These are phyloP conservation scores for Crotalus adamanteus DNA, from an alignment of 2,797 vertebrate species.

Conservation along the genomic window DNA sequence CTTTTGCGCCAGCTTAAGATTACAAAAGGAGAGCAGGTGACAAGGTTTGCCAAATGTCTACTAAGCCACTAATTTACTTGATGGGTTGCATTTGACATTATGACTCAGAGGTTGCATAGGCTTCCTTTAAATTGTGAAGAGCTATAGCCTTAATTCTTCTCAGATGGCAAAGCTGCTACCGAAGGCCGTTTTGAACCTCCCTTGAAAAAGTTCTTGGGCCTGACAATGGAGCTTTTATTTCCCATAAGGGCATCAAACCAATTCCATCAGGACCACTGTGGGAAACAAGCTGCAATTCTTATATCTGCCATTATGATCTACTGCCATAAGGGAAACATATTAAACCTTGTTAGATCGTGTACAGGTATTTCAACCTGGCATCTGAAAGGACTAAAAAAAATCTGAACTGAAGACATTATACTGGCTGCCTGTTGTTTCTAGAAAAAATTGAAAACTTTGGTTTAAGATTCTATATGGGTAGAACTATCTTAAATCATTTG, in stretches of 20 bases:
- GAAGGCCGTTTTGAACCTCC: neutral
- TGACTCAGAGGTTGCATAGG: neutral
- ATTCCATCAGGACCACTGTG: neutral
- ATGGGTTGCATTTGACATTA: neutral
- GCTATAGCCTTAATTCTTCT: neutral
- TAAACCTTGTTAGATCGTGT: neutral
- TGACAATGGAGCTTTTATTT: neutral
- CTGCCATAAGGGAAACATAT: neutral
- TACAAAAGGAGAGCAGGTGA: neutral
- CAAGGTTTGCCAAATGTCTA: neutral
- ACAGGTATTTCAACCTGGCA: too few relatives aligned
- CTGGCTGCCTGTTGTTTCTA: neutral
- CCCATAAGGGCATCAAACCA: neutral
- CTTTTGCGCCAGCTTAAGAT: neutral
- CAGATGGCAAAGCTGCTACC: neutral
- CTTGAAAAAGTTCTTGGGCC: neutral
- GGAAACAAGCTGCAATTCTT: neutral
- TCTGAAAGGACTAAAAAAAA: too few relatives aligned
- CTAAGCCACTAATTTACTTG: neutral
- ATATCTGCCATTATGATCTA: neutral
- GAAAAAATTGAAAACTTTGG: neutral
- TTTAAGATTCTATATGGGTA: neutral
- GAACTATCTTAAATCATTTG: neutral
- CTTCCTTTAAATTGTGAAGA: neutral
- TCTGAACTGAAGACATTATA: neutral